phyloP scores from a whole-genome alignment of 2,797 vertebrate genomes.

The Lemur catta region DNA sequence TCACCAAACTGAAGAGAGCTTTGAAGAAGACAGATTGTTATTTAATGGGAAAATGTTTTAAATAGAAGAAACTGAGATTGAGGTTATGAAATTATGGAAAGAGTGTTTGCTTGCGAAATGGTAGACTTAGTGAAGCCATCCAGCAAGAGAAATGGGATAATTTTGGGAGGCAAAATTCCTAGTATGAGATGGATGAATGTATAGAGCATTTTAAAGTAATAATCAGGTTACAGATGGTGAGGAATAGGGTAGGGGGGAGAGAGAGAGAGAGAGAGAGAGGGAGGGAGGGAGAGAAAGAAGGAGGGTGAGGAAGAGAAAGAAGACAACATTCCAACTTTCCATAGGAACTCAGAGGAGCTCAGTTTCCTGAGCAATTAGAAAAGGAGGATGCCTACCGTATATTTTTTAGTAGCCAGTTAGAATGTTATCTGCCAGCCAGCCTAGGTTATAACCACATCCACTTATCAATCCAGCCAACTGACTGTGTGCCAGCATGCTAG shows the following conservation, averaged over 20 bases:
- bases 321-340: neutral
- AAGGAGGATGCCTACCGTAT: neutral
- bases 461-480: neutral
- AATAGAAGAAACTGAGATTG: neutral
- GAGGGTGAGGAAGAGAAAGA: neutral
- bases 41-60: neutral
- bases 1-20: neutral
- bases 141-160: neutral
- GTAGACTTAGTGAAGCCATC: neutral
- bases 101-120: neutral
- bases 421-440: neutral
- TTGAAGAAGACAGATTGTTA: neutral
- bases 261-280: too few species aligned
- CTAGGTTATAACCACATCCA: neutral
- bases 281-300: accelerated
- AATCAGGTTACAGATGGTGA: neutral
- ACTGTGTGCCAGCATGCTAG: neutral
- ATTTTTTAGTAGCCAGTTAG: neutral
- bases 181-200: neutral
- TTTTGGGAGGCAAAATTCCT: neutral
- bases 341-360: neutral
- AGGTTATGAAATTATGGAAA: neutral
- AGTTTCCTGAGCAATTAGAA: neutral
- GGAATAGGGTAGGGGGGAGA: accelerated
- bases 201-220: neutral